phyloP scores from a whole-genome alignment of 1,140 invertebrate genomes.

The Brachionus rubens region DNA sequence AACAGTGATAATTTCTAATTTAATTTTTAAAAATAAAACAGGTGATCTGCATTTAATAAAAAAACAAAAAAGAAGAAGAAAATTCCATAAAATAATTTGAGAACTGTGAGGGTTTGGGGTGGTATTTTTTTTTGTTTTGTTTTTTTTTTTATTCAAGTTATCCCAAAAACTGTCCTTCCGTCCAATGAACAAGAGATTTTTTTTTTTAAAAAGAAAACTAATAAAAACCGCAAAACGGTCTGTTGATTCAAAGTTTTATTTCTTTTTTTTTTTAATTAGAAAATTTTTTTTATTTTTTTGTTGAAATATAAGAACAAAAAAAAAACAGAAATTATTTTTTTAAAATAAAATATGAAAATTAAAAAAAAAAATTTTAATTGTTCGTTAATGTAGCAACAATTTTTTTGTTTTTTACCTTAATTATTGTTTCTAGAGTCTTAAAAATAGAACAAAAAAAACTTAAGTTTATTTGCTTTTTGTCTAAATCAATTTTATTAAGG shows the following conservation, averaged over 20 bases:
- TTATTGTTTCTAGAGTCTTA: too few species aligned
- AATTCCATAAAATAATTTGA: too few species aligned
- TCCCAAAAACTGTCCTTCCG: slow-evolving; percentile 2
- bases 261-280: too few species aligned
- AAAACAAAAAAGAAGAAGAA: not conserved
- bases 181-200: not conserved
- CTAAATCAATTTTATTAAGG: too few species aligned
- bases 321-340: not conserved
- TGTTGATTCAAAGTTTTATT: too few species aligned
- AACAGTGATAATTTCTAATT: not conserved
- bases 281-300: slow-evolving; percentile 3
- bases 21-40: not conserved
- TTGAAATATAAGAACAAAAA: too few species aligned
- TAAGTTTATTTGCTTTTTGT: too few species aligned
- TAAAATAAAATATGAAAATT: not conserved
- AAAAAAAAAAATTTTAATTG: not conserved
- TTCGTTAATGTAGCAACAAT: too few species aligned
- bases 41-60: slow-evolving; percentile 7
- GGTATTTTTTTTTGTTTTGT: not conserved
- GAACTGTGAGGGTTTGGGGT: too few species aligned
- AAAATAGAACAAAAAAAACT: too few species aligned
- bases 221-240: not conserved
- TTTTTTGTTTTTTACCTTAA: too few species aligned
- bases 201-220: not conserved
- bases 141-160: not conserved